phyloP scores from a whole-genome alignment of 2,888 invertebrate species.

The Apeira syringaria region DNA sequence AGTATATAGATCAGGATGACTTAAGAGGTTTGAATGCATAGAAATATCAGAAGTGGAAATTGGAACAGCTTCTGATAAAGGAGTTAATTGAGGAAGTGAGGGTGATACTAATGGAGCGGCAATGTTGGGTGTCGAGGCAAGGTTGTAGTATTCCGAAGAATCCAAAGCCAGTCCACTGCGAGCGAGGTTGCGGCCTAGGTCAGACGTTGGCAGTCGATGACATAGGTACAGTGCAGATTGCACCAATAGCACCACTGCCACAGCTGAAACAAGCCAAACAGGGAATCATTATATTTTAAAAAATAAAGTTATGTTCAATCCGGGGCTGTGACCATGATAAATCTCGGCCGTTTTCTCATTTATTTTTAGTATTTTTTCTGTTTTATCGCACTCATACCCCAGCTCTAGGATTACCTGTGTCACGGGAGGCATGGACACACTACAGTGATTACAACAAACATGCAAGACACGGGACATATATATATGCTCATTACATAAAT shows the following conservation, averaged over 20 bases:
- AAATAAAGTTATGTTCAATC: neutral
- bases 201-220: neutral
- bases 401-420: too few relatives aligned
- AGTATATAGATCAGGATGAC: too few relatives aligned
- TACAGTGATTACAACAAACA: too few relatives aligned
- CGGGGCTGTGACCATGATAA: neutral
- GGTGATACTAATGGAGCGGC: neutral
- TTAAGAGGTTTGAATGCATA: too few relatives aligned
- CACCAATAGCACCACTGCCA: neutral
- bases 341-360: neutral
- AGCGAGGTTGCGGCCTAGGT: neutral
- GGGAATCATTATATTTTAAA: neutral
- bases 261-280: neutral
- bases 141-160: neutral
- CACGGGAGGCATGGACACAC: too few relatives aligned
- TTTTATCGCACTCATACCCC: too few relatives aligned
- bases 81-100: neutral
- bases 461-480: too few relatives aligned
- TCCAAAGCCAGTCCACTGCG: neutral
- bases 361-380: too few relatives aligned
- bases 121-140: neutral
- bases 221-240: neutral
- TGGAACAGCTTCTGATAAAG: neutral
- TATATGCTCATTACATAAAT: too few relatives aligned
- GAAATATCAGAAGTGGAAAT: too few relatives aligned